Conservation (phyloP, 2,113 vertebrate genomes). For the Oxyruncus cristatus region DNA sequence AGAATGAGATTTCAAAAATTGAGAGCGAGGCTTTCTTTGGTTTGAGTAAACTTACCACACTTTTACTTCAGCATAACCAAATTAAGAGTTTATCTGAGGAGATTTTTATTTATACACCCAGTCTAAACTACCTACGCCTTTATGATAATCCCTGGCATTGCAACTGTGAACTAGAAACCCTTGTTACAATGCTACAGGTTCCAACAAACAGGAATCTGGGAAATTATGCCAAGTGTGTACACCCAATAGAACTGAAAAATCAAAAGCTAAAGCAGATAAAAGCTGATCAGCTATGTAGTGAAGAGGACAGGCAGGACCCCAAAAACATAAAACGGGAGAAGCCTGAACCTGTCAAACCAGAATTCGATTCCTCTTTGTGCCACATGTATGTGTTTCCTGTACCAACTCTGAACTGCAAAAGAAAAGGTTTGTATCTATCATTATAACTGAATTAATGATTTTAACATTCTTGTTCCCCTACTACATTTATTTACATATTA, state of each 20-base stretch:
- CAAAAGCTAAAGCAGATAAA: constrained; percentile 85
- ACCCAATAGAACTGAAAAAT: constrained; percentile 77
- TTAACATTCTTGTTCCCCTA: neutral
- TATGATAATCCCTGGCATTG: constrained; percentile 97
- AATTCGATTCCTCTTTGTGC: constrained; percentile 83
- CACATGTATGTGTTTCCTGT: constrained; percentile 87
- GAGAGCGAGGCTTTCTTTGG: constrained; percentile 87
- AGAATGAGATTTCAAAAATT: constrained; percentile 89
- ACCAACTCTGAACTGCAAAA: constrained; percentile 86
- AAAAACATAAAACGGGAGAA: constrained; percentile 19
- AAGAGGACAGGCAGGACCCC: constrained; percentile 54
- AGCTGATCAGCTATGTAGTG: constrained; percentile 78
- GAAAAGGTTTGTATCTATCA: constrained; percentile 81
- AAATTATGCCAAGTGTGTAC: constrained; percentile 87
- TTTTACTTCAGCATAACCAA: constrained; percentile 92
- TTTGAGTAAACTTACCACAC: constrained; percentile 85
- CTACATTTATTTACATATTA: neutral
- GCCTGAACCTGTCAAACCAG: constrained; percentile 60
- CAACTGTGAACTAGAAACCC: constrained; percentile 84
- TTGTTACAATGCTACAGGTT: constrained; percentile 89
- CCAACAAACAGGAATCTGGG: constrained; percentile 91
- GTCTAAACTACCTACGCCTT: constrained; percentile 87
- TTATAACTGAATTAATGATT: neutral
- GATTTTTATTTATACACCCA: constrained; percentile 83
- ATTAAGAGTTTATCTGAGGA: constrained; percentile 85